These are phyloP conservation scores for Cephus pulcher DNA, from an alignment of 2,888 invertebrate species.

Conservation along the genomic window DNA sequence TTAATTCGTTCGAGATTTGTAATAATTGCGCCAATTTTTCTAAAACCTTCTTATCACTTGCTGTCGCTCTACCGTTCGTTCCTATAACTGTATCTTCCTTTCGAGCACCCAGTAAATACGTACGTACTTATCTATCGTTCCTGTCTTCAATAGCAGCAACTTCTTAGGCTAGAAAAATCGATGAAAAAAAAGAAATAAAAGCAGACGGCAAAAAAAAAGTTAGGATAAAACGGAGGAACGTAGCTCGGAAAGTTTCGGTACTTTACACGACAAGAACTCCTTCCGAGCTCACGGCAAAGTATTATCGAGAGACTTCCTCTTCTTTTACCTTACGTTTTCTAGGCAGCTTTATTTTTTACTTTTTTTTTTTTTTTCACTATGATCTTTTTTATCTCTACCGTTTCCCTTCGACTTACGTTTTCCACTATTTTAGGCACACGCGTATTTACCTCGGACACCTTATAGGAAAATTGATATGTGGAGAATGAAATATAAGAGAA, in stretches of 20 bases:
- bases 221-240: neutral
- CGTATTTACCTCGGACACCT: constrained; percentile 7
- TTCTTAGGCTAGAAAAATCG: neutral
- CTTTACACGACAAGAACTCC: neutral
- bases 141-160: neutral
- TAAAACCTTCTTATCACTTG: neutral
- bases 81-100: neutral
- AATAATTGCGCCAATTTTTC: neutral
- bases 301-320: neutral
- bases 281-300: neutral
- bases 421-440: constrained; percentile 6
- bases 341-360: neutral
- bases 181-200: neutral
- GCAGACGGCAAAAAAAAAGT: neutral
- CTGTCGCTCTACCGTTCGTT: neutral
- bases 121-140: neutral
- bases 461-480: neutral
- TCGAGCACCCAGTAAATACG: neutral
- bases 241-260: neutral
- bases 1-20: neutral
- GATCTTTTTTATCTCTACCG: constrained; percentile 9
- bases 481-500: constrained; percentile 1
- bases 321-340: neutral
- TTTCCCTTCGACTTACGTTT: neutral
- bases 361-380: neutral